A percentile compares a stretch with the other conserved stretches of the same genome.
These are phyloP conservation scores for Diplolepis rosae DNA, from an alignment of 2,888 invertebrate genomes.

Conservation along the genomic window DNA sequence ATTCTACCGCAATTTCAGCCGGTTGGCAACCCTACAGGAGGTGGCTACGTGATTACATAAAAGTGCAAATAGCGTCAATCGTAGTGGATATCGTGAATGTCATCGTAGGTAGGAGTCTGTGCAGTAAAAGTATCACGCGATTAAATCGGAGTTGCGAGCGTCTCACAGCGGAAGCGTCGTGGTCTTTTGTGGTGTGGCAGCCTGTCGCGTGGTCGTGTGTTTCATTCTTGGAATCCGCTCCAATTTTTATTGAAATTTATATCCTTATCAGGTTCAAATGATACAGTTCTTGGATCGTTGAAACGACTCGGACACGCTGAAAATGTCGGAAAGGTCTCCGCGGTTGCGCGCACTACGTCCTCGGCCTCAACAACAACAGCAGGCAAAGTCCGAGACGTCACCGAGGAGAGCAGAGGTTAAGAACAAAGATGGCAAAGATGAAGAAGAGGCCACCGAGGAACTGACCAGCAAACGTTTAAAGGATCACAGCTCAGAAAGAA, in stretches of 20 bases:
- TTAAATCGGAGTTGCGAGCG: not conserved
- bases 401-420: slow-evolving; percentile 51
- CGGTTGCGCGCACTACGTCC: slow-evolving; percentile 63
- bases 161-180: not conserved
- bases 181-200: not conserved
- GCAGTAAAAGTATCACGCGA: slow-evolving; percentile 12
- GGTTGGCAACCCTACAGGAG: slow-evolving; percentile 26
- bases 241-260: slow-evolving; percentile 1
- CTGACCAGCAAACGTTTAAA: slow-evolving; percentile 44
- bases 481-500: slow-evolving; percentile 42
- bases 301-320: not conserved
- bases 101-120: not conserved
- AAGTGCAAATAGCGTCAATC: slow-evolving; percentile 28
- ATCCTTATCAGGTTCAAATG: slow-evolving; percentile 19
- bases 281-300: not conserved
- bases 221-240: not conserved
- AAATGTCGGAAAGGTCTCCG: slow-evolving; percentile 61
- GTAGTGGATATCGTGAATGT: not conserved
- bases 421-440: slow-evolving; percentile 43
- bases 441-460: slow-evolving; percentile 39
- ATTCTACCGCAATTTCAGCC: not conserved
- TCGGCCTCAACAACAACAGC: slow-evolving; percentile 51
- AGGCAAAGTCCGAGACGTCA: slow-evolving; percentile 43
- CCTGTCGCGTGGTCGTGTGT: not conserved
- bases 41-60: slow-evolving; percentile 24